phyloP scores from a whole-genome alignment of 2,888 invertebrate genomes.

The Phalera bucephala region DNA sequence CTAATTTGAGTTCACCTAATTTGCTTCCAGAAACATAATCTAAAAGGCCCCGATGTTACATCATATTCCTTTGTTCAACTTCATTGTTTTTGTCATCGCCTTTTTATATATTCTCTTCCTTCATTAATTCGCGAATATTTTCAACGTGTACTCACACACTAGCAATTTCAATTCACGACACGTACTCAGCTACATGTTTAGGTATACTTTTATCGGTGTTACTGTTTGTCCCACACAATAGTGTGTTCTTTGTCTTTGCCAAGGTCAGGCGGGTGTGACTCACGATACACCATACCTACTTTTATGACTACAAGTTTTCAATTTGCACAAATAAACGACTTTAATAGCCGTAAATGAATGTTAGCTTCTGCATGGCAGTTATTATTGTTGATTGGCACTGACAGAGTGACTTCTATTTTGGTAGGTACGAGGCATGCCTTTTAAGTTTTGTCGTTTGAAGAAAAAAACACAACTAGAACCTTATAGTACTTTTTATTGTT shows the following conservation, averaged over 20 bases:
- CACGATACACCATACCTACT: conserved; percentile 24
- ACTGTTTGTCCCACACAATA: conserved; percentile 56
- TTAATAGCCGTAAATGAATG: not conserved
- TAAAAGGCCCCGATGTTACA: not conserved
- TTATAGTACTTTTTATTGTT: no score
- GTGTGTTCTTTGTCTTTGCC: conserved; percentile 71
- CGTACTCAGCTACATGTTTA: conserved; percentile 51
- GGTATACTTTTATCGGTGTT: conserved; percentile 66
- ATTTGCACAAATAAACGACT: conserved; percentile 17
- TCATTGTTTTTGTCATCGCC: conserved; percentile 10
- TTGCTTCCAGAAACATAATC: not conserved
- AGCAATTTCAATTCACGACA: conserved; percentile 52
- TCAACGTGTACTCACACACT: conserved; percentile 32
- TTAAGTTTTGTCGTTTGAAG: no score
- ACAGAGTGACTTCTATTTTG: no score
- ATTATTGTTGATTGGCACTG: no score
- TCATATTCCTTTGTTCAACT: conserved; percentile 13
- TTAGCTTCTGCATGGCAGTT: not conserved
- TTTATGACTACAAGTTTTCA: conserved; percentile 20
- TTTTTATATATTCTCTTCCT: conserved; percentile 26
- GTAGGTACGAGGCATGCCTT: no score
- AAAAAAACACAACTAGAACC: no score
- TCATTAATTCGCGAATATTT: conserved; percentile 48
- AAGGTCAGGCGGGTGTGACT: conserved; percentile 55
- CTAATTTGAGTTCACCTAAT: not conserved